These are phyloP conservation scores for Magallana gigas DNA, from an alignment of 1,140 invertebrate genomes.

Conservation along the genomic window DNA sequence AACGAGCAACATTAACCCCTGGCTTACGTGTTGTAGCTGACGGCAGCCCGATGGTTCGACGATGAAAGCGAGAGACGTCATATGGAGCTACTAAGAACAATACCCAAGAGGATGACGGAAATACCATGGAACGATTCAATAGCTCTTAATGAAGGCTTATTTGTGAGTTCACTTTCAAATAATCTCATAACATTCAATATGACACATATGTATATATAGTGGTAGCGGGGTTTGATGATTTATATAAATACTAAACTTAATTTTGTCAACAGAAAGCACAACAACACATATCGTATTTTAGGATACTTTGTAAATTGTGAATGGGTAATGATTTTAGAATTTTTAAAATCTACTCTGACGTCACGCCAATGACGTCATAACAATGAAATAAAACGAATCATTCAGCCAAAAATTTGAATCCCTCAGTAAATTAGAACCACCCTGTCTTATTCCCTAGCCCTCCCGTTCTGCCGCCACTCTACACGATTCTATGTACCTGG, in stretches of 20 bases:
- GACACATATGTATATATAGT: too few species aligned
- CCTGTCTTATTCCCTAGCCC: background rate
- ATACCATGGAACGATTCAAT: constrained; percentile 1
- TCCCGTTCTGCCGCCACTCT: background rate
- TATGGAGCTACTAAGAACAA: background rate
- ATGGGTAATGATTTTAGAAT: too few species aligned
- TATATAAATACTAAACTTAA: too few species aligned
- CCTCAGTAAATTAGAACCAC: background rate
- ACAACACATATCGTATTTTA: too few species aligned
- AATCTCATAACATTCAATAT: too few species aligned
- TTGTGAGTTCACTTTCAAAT: background rate
- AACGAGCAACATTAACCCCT: too few species aligned
- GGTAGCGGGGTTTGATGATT: too few species aligned
- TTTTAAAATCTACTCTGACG: too few species aligned
- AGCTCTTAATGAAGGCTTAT: constrained; percentile 5
- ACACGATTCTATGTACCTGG: constrained; percentile 16
- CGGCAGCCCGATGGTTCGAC: background rate
- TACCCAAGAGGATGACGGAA: constrained; percentile 9
- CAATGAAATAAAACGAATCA: too few species aligned
- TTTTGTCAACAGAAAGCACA: too few species aligned
- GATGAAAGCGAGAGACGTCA: background rate
- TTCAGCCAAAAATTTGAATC: background rate
- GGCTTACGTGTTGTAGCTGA: background rate
- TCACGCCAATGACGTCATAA: too few species aligned
- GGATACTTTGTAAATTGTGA: too few species aligned